Conservation (phyloP, 1,140 invertebrate genomes). For the Episyrphus balteatus region DNA sequence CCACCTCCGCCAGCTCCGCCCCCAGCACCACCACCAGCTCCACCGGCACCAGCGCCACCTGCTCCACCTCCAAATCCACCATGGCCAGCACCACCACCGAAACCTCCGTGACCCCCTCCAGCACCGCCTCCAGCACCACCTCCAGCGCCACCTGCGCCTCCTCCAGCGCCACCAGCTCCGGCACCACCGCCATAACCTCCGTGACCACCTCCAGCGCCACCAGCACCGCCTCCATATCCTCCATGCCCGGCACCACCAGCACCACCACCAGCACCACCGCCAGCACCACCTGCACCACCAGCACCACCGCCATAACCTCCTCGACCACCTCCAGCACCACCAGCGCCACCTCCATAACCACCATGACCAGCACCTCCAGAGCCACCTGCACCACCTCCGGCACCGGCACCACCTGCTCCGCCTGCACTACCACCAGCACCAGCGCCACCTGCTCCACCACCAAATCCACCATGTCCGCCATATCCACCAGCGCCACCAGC, state of each 20-base stretch:
- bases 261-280: too few relatives aligned
- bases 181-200: slow-evolving; percentile 16
- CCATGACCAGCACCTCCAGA: neutral
- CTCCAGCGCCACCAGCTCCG: slow-evolving; percentile 32
- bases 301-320: too few relatives aligned
- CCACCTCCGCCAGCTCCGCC: slow-evolving; percentile 35
- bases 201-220: slow-evolving; percentile 3
- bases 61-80: slow-evolving; percentile 26
- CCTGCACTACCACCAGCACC: slow-evolving; percentile 22
- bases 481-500: slow-evolving; percentile 35
- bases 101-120: slow-evolving; percentile 20
- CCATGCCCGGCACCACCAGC: neutral
- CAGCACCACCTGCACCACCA: too few relatives aligned
- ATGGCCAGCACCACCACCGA: slow-evolving; percentile 19
- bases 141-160: slow-evolving; percentile 36
- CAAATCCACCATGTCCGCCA: slow-evolving; percentile 20
- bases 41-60: slow-evolving; percentile 33
- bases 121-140: slow-evolving; percentile 17
- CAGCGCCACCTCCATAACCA: too few relatives aligned
- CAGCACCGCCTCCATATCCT: slow-evolving; percentile 1
- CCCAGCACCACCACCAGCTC: slow-evolving; percentile 33
- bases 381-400: neutral
- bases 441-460: slow-evolving; percentile 25
- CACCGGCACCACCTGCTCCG: neutral
- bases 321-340: too few relatives aligned